A percentile compares a stretch with the other conserved stretches of the same genome.
Evolutionary conservation across 2,888 invertebrate species (phyloP).

Genomic region (Erpobdella octoculata): DNA sequence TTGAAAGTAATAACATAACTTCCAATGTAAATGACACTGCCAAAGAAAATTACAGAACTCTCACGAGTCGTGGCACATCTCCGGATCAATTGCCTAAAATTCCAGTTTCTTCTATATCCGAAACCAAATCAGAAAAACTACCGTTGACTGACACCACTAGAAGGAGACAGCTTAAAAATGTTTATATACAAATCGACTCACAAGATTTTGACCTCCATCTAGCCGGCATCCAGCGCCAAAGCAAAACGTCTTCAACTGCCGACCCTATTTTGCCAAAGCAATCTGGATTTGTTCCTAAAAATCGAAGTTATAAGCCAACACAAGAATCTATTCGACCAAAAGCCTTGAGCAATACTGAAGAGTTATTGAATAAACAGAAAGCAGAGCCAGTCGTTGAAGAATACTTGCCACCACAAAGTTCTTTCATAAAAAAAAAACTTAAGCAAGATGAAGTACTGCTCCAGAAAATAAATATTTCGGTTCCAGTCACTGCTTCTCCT

Average conservation of each 20-base stretch:
- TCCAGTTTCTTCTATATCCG: not conserved
- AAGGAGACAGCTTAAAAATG: not conserved
- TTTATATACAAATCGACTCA: not conserved
- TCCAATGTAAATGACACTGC: not conserved
- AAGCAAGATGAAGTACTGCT: not conserved
- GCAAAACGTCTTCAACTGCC: not conserved
- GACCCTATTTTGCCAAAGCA: conserved; percentile 14
- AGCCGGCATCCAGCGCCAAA: not conserved
- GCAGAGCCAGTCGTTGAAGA: not conserved
- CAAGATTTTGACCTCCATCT: not conserved
- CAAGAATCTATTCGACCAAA: not conserved
- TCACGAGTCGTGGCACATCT: not conserved
- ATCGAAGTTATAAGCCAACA: not conserved
- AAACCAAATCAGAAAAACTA: not conserved
- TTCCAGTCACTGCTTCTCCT: not conserved
- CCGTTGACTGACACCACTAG: conserved; percentile 1
- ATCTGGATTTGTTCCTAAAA: conserved; percentile 21
- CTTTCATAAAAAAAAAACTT: not conserved
- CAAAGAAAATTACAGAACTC: not conserved
- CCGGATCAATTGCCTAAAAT: not conserved
- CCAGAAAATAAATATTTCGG: not conserved
- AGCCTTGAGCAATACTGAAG: no score
- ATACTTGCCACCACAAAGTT: conserved; percentile 20
- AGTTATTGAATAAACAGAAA: not conserved
- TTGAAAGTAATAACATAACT: not conserved